phyloP scores from a whole-genome alignment of 2,888 invertebrate genomes.

The Encarsia formosa region DNA sequence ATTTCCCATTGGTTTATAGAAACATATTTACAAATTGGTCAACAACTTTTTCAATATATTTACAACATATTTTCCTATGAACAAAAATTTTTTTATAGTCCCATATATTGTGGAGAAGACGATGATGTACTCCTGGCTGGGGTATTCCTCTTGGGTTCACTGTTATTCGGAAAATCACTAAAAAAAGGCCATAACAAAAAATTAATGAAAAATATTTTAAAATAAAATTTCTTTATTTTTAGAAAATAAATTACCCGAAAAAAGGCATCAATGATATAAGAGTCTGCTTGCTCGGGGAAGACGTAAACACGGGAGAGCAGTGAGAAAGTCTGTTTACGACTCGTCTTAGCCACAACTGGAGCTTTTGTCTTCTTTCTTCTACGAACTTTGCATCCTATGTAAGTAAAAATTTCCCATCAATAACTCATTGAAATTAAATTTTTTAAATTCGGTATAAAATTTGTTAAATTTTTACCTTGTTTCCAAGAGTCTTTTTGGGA shows the following conservation, averaged over 20 bases:
- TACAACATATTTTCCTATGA: constrained; percentile 22
- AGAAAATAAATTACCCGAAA: constrained; percentile 64
- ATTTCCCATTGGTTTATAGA: constrained; percentile 14
- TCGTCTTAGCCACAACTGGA: constrained; percentile 85
- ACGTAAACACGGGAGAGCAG: constrained; percentile 70
- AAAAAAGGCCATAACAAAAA: background rate
- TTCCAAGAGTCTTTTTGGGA: constrained; percentile 90
- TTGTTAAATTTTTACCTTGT: constrained; percentile 62
- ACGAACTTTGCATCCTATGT: constrained; percentile 75
- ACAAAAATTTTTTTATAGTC: constrained; percentile 40
- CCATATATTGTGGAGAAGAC: constrained; percentile 49
- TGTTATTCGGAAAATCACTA: constrained; percentile 44
- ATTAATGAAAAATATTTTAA: background rate
- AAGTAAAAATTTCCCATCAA: background rate
- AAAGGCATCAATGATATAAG: constrained; percentile 80
- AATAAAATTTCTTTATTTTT: background rate
- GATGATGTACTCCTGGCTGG: constrained; percentile 43
- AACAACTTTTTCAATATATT: constrained; percentile 13
- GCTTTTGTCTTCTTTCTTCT: constrained; percentile 76
- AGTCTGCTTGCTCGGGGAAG: constrained; percentile 71
- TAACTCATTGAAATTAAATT: no score
- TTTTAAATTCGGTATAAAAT: constrained; percentile 2
- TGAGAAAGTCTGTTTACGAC: constrained; percentile 68
- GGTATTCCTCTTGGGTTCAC: constrained; percentile 43
- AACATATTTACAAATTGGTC: constrained; percentile 18